phyloP scores from a whole-genome alignment of 2,797 vertebrate genomes.

The Cynodonichthys magdalenae region DNA sequence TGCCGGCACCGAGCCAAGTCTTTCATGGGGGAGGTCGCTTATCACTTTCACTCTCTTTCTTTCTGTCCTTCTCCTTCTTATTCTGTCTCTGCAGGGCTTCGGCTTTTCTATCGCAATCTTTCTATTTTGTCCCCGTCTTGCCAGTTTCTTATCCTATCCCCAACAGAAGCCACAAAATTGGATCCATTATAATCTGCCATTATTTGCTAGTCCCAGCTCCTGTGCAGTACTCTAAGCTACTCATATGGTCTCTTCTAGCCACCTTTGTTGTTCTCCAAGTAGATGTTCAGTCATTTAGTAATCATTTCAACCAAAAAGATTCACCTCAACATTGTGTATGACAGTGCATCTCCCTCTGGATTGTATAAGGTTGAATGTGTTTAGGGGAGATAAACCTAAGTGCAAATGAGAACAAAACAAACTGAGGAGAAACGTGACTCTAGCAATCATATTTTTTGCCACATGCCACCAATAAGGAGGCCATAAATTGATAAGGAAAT shows the following conservation, averaged over 20 bases:
- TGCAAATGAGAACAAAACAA: slow-evolving; percentile 1
- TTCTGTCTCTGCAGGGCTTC: slow-evolving; percentile 50
- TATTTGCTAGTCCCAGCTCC: slow-evolving; percentile 63
- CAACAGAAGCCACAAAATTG: slow-evolving; percentile 51
- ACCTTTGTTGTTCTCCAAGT: slow-evolving; percentile 51
- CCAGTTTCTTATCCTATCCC: slow-evolving; percentile 54
- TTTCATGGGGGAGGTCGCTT: slow-evolving; percentile 66
- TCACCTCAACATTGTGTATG: slow-evolving; percentile 34
- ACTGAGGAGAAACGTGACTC: neutral
- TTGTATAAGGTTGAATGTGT: neutral
- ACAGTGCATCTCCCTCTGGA: slow-evolving; percentile 20
- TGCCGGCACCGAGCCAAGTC: slow-evolving; percentile 59
- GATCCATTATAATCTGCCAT: slow-evolving; percentile 71
- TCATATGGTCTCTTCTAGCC: slow-evolving; percentile 51
- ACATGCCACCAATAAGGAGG: neutral
- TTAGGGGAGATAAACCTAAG: slow-evolving; percentile 4
- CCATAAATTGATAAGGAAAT: slow-evolving; percentile 1
- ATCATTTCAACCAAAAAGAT: slow-evolving; percentile 33
- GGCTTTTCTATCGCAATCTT: slow-evolving; percentile 47
- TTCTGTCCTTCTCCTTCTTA: slow-evolving; percentile 43
- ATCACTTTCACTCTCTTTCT: slow-evolving; percentile 54
- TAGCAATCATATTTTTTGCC: neutral
- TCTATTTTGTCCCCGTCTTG: slow-evolving; percentile 50
- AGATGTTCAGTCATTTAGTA: slow-evolving; percentile 36
- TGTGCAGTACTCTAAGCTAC: slow-evolving; percentile 42